A percentile compares a stretch with the other conserved stretches of the same genome.
Evolutionary conservation across 1,140 invertebrate genomes (phyloP).

Genomic region (Latrodectus geometricus): DNA sequence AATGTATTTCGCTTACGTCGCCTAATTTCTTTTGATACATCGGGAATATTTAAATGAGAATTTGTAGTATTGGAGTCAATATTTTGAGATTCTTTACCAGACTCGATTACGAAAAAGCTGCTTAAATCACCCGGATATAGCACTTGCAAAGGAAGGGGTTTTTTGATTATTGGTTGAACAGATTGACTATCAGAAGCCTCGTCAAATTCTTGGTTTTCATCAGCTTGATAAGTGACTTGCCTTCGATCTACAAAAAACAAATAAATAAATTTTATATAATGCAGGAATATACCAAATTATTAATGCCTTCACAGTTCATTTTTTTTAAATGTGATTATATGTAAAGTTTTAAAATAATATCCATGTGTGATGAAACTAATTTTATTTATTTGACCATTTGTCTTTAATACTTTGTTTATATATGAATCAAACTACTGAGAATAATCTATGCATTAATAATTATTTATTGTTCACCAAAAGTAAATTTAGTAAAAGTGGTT

Average conservation of each 20-base stretch:
- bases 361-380: too few species aligned
- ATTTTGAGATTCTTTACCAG: neutral
- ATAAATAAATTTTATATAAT: neutral
- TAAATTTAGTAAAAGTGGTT: too few species aligned
- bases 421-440: too few species aligned
- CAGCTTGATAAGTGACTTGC: slow-evolving; percentile 45
- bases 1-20: slow-evolving; percentile 1
- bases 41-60: neutral
- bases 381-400: too few species aligned
- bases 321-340: too few species aligned
- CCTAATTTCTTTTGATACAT: too few species aligned
- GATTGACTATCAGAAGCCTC: slow-evolving; percentile 7
- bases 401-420: too few species aligned
- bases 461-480: too few species aligned
- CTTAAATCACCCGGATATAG: slow-evolving; percentile 53
- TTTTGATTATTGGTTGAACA: slow-evolving; percentile 28
- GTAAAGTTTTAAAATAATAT: too few species aligned
- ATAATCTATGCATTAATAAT: too few species aligned
- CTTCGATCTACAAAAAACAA: slow-evolving; percentile 21
- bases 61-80: neutral
- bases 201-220: slow-evolving; percentile 14
- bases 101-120: slow-evolving; percentile 33
- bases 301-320: too few species aligned
- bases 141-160: slow-evolving; percentile 32
- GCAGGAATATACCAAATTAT: too few species aligned